A percentile compares a stretch with the other conserved stretches of the same genome.
phyloP scores from a whole-genome alignment of 2,797 vertebrate genomes.

The Sandelia bainsii region DNA sequence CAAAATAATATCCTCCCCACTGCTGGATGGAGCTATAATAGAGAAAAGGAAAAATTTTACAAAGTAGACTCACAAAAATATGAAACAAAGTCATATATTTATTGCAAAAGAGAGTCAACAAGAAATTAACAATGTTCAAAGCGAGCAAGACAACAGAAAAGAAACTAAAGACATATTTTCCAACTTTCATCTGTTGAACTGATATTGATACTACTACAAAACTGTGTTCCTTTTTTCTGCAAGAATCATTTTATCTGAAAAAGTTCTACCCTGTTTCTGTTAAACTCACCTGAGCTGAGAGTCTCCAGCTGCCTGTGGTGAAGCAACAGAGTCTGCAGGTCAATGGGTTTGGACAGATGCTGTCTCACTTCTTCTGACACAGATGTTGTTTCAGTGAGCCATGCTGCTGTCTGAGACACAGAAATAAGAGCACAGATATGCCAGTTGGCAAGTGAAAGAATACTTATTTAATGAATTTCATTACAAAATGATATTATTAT shows the following conservation, averaged over 20 bases:
- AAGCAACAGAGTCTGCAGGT: constrained; percentile 66
- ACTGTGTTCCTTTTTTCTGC: background rate
- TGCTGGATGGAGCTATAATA: constrained; percentile 45
- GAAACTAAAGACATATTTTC: background rate
- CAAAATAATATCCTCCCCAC: constrained; percentile 48
- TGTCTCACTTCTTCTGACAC: constrained; percentile 48
- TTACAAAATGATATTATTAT: background rate
- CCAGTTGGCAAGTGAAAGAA: constrained; percentile 1
- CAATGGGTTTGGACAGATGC: constrained; percentile 55
- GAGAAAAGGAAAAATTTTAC: background rate
- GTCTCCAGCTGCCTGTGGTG: constrained; percentile 63
- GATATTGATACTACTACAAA: background rate
- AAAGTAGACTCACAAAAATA: background rate
- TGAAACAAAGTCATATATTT: background rate
- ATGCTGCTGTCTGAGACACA: constrained; percentile 61
- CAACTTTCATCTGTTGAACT: background rate
- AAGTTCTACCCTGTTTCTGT: background rate
- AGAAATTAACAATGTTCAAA: background rate
- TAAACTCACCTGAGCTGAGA: constrained; percentile 54
- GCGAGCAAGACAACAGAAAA: background rate
- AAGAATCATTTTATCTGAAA: background rate
- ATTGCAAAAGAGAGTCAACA: too few species aligned
- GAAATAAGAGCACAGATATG: constrained; percentile 8
- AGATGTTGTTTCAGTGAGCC: constrained; percentile 57
- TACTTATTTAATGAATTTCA: background rate